Percentiles rank a stretch among this genome's conserved stretches.
Conservation (phyloP, 2,888 invertebrate genomes). For the Caenorhabditis wallacei region DNA sequence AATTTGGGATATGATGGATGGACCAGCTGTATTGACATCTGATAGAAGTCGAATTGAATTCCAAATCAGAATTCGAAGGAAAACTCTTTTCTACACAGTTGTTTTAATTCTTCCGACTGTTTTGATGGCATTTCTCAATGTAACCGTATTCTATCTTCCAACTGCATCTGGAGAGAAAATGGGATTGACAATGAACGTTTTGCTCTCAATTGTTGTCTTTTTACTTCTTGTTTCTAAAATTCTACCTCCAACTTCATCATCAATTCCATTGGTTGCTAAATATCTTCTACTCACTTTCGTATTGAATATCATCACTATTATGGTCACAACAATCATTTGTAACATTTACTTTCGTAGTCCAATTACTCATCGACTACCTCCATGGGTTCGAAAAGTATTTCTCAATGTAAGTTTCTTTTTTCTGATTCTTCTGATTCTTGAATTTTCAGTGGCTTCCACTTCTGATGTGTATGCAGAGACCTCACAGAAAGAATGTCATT, state of each 20-base stretch:
- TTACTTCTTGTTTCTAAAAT: constrained; percentile 98
- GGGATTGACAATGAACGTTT: constrained; percentile 91
- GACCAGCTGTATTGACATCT: constrained; percentile 90
- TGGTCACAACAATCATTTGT: constrained; percentile 98
- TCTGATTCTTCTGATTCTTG: background rate
- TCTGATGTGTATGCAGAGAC: constrained; percentile 95
- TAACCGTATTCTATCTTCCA: constrained; percentile 97
- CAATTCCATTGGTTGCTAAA: constrained; percentile 93
- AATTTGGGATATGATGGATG: constrained; percentile 98
- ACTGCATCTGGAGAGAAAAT: constrained; percentile 89
- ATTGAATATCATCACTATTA: constrained; percentile 99
- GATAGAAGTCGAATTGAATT: constrained; percentile 86
- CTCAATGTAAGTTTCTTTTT: constrained; percentile 86
- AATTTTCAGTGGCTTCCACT: constrained; percentile 89
- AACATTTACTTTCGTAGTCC: constrained; percentile 99
- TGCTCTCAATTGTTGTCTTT: constrained; percentile 99
- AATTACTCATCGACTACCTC: constrained; percentile 97
- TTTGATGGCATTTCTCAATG: constrained; percentile 98
- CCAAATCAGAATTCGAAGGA: constrained; percentile 86
- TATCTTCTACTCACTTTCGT: constrained; percentile 99
- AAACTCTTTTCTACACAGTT: constrained; percentile 98
- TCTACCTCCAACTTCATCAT: constrained; percentile 97
- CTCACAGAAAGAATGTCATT: constrained; percentile 84
- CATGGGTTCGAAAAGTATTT: constrained; percentile 96
- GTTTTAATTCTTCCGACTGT: constrained; percentile 99